Conservation (phyloP, 2,113 vertebrate species). For the Pseudorectes ferrugineus region DNA sequence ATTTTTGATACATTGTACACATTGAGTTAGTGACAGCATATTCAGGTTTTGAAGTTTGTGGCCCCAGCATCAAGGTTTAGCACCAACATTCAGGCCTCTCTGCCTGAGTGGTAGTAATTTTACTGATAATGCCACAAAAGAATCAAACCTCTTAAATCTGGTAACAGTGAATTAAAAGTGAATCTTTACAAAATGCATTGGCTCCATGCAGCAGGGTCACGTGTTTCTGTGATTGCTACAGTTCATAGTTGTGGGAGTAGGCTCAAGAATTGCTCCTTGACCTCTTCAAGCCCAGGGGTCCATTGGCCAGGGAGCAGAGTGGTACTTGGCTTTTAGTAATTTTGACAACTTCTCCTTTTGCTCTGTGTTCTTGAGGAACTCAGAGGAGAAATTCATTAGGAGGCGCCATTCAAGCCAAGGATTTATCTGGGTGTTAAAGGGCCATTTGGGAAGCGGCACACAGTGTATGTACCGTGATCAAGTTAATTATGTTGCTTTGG, state of each 20-base stretch:
- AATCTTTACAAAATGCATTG: neutral
- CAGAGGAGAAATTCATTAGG: neutral
- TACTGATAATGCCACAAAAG: neutral
- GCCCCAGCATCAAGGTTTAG: constrained; percentile 62
- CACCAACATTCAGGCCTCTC: neutral
- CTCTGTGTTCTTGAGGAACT: neutral
- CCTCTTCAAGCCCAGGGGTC: neutral
- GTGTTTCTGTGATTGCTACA: neutral
- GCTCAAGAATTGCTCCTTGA: neutral
- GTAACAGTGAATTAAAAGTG: neutral
- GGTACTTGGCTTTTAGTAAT: neutral
- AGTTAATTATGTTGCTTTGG: constrained; percentile 59
- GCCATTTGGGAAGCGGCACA: neutral
- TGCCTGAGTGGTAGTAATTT: neutral
- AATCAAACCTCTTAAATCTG: neutral
- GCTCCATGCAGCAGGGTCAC: neutral
- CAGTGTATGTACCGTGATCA: neutral
- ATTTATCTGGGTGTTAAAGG: constrained; percentile 10
- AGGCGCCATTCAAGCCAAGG: neutral
- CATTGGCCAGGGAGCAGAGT: neutral
- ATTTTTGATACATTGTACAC: constrained; percentile 56
- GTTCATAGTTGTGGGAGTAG: neutral
- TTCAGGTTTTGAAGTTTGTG: constrained; percentile 40
- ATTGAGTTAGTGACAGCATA: constrained; percentile 48
- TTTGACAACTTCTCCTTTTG: neutral